Evolutionary conservation across 2,888 invertebrate species (phyloP), one percentile per base, ranked within the genome.

Genomic region (Temnothorax ravouxi): DNA sequence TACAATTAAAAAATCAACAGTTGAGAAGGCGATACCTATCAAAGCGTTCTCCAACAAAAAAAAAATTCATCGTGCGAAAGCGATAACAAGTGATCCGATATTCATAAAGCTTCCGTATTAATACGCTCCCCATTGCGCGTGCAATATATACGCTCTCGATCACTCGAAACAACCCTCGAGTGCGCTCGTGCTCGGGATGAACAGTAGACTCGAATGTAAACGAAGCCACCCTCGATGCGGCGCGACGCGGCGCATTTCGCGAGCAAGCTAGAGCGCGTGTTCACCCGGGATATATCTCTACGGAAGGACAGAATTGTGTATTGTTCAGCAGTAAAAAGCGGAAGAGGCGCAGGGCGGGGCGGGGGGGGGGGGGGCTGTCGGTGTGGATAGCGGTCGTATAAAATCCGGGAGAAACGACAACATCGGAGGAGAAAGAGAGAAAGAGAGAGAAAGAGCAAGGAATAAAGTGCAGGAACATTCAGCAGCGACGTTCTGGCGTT

Each of bases 401-500:
- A 88, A 88, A 82, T 84, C 69, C 69, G 56, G 61, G 85, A 85
- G 76, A 62, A 62, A 69, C 44, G 62, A 64, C 59, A 79, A 69
- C 54, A 72, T 25, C 59, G 41, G 1, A 77, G 54, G 56, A 80
- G 50, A 38, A 15, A 76, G 59, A 56, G 64, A 77, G 52, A 72
- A 66, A 21, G 52, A 83, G 50, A 59, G 59, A 59, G 5, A 21
- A 71, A 69, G 62, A 64, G 86, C 84, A 62, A 88, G 82, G 80
- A 74, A 77, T 72, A 76, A 86, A 81, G 77, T 69, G 80, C 82
- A 84, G 79, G 64, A 77, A 56, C 64, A 69, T 84, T 84, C 77
- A 76, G 52, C 62, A 75, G 50, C 83, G 84, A 88, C 84, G 75
- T 87, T 83, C 87, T 81, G 72, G 72, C 88, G 64, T 84, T 88